Percentiles rank a stretch among this genome's conserved stretches.
Evolutionary conservation across 2,888 invertebrate genomes (phyloP).

Genomic region (Drosophila pseudotalamancana): DNA sequence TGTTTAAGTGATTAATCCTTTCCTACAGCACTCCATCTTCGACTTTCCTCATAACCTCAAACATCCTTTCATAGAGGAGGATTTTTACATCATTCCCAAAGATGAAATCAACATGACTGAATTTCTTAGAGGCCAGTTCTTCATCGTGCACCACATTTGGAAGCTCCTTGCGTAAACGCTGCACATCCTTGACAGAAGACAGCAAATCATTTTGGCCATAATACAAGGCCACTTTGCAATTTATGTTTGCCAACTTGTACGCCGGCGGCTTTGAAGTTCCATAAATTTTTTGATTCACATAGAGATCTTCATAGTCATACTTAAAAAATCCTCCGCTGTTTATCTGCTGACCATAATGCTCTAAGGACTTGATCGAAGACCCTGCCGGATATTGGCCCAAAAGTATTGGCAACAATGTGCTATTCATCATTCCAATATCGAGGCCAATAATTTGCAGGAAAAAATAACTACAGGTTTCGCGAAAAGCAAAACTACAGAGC

Average conservation of each 20-base stretch:
- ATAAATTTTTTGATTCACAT: constrained; percentile 30
- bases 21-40: constrained; percentile 48
- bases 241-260: constrained; percentile 85
- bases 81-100: constrained; percentile 41
- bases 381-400: constrained; percentile 87
- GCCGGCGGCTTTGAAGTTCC: constrained; percentile 76
- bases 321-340: constrained; percentile 81
- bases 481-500: constrained; percentile 36
- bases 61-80: constrained; percentile 43
- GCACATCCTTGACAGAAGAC: constrained; percentile 82
- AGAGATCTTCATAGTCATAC: constrained; percentile 85
- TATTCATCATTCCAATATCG: constrained; percentile 82
- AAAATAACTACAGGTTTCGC: constrained; percentile 73
- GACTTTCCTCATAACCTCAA: constrained; percentile 49
- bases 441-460: constrained; percentile 85
- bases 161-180: constrained; percentile 43
- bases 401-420: constrained; percentile 86
- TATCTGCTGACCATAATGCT: constrained; percentile 85
- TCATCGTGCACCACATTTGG: constrained; percentile 69
- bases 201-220: constrained; percentile 82
- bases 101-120: constrained; percentile 54
- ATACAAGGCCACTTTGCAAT: constrained; percentile 83
- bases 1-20: neutral
- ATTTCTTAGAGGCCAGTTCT: constrained; percentile 33
- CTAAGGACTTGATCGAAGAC: constrained; percentile 85